A percentile compares a stretch with the other conserved stretches of the same genome.
Evolutionary conservation across 2,888 invertebrate genomes (phyloP).

Genomic region (Gastrophysa polygoni): DNA sequence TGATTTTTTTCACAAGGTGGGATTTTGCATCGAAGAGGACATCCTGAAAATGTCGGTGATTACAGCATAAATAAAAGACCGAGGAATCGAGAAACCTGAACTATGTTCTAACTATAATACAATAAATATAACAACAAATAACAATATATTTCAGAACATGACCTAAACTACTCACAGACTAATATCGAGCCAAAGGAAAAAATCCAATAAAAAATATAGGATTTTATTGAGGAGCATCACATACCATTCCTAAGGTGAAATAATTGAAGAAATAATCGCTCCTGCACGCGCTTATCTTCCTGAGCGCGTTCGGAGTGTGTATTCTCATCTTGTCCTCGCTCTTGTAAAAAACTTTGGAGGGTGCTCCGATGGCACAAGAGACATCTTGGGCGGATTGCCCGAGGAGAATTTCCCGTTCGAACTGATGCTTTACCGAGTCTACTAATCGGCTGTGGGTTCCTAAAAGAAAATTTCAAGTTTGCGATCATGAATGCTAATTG

Average conservation of each 20-base stretch:
- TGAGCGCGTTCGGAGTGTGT: constrained; percentile 85
- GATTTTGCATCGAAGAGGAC: constrained; percentile 95
- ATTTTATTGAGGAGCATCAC: too few relatives aligned
- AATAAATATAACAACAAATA: too few relatives aligned
- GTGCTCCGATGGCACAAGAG: constrained; percentile 86
- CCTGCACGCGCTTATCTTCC: constrained; percentile 75
- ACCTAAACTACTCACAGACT: too few relatives aligned
- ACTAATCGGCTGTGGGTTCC: constrained; percentile 67
- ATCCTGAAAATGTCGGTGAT: constrained; percentile 80
- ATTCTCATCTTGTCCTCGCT: constrained; percentile 99
- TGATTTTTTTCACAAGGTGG: constrained; percentile 92
- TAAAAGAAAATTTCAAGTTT: constrained; percentile 38
- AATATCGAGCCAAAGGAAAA: too few relatives aligned
- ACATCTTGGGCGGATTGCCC: constrained; percentile 91
- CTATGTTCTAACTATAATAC: too few relatives aligned
- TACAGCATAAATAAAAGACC: too few relatives aligned
- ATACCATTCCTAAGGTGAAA: constrained; percentile 92
- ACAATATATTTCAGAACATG: too few relatives aligned
- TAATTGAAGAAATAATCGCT: constrained; percentile 99
- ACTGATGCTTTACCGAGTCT: constrained; percentile 65
- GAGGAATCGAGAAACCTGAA: too few relatives aligned
- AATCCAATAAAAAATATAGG: too few relatives aligned
- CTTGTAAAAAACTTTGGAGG: constrained; percentile 93
- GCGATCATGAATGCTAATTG: neutral
- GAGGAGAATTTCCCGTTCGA: constrained; percentile 76